These are phyloP conservation scores for Megathymus violae DNA, from an alignment of 1,140 invertebrate species.

Conservation along the genomic window DNA sequence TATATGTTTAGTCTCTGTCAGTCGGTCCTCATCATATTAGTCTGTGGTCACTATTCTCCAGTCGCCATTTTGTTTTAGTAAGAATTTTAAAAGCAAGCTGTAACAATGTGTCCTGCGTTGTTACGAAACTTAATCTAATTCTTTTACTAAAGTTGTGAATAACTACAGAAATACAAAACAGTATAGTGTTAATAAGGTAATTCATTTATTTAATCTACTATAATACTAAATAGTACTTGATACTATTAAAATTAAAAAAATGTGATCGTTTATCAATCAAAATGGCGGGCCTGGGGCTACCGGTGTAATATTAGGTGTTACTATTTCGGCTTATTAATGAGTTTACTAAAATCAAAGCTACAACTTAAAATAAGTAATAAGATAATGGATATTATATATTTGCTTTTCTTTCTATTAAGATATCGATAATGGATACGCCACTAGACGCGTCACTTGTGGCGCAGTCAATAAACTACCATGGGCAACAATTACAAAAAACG, in stretches of 20 bases:
- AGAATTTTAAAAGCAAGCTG: no score
- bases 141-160: neutral
- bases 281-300: neutral
- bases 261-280: neutral
- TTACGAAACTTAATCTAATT: neutral
- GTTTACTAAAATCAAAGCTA: neutral
- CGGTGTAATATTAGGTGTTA: neutral
- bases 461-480: conserved; percentile 91
- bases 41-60: no score
- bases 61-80: conserved; percentile 9
- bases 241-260: neutral
- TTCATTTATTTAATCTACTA: neutral
- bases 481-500: conserved; percentile 92
- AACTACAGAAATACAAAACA: neutral
- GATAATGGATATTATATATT: no score
- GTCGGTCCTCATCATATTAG: conserved; percentile 13
- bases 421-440: conserved; percentile 70
- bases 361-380: no score
- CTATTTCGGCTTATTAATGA: no score
- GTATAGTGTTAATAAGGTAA: neutral
- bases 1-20: no score
- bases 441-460: conserved; percentile 88
- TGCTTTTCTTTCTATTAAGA: conserved; percentile 35
- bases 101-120: neutral
- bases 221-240: neutral